Conservation (phyloP, 2,797 vertebrate genomes). For the Carcharodon carcharias region DNA sequence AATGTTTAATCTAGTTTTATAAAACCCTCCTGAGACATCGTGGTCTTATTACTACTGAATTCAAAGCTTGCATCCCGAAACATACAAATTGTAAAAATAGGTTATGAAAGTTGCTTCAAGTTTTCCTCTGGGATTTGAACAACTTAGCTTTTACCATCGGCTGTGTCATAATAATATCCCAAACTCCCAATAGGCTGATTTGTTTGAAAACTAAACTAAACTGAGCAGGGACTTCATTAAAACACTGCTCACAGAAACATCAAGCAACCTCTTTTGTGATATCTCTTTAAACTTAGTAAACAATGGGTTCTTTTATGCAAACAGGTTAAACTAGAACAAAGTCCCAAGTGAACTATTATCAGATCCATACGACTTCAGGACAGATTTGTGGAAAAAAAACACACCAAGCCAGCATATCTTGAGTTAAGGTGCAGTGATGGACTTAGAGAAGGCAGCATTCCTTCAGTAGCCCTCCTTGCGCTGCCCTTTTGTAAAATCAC, state of each 20-base stretch:
- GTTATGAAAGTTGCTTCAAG: too few relatives aligned
- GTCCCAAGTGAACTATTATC: not conserved
- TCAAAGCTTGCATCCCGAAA: too few relatives aligned
- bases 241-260: not conserved
- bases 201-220: not conserved
- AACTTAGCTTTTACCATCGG: too few relatives aligned
- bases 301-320: not conserved
- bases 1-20: too few relatives aligned
- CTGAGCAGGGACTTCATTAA: not conserved
- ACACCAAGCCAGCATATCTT: too few relatives aligned
- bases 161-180: not conserved
- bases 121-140: too few relatives aligned
- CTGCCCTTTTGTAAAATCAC: too few relatives aligned
- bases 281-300: not conserved
- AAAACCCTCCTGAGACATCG: too few relatives aligned
- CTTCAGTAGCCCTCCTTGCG: too few relatives aligned
- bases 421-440: not conserved
- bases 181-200: not conserved
- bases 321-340: not conserved
- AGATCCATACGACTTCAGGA: not conserved
- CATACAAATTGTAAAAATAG: too few relatives aligned
- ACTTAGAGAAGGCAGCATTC: not conserved
- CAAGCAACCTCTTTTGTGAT: not conserved
- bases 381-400: not conserved
- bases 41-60: too few relatives aligned